These are phyloP conservation scores for Scaptomyza graminum DNA, from an alignment of 1,140 invertebrate species.

Conservation along the genomic window DNA sequence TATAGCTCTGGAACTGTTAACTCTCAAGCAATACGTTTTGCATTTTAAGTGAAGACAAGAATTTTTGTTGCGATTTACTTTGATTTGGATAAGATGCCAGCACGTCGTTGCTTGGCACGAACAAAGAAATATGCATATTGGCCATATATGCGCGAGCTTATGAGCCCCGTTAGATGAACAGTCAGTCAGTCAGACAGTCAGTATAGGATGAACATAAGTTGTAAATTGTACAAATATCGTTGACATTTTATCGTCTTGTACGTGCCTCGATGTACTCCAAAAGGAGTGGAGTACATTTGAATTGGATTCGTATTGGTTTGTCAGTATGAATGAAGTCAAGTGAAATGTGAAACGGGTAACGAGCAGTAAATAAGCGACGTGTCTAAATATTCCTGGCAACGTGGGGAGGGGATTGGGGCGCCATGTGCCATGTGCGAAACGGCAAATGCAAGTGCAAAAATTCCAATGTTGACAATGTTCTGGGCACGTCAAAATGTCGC, in stretches of 20 bases:
- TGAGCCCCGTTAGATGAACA: constrained; percentile 58
- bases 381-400: constrained; percentile 25
- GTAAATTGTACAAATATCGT: constrained; percentile 26
- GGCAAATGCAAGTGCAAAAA: constrained; percentile 46
- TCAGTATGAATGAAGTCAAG: constrained; percentile 33
- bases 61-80: constrained; percentile 7
- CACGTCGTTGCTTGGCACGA: constrained; percentile 35
- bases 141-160: constrained; percentile 34
- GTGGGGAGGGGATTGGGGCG: not conserved
- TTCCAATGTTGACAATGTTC: constrained; percentile 59
- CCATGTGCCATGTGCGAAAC: not conserved
- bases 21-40: constrained; percentile 9
- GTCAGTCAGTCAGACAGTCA: constrained; percentile 5
- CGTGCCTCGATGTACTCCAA: constrained; percentile 34
- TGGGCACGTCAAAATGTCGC: constrained; percentile 61
- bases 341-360: constrained; percentile 32
- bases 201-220: constrained; percentile 27
- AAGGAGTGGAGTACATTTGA: constrained; percentile 12
- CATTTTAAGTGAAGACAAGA: constrained; percentile 31
- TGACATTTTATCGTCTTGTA: constrained; percentile 56
- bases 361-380: constrained; percentile 43
- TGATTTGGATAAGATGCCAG: constrained; percentile 39
- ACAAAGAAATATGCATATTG: constrained; percentile 13
- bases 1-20: constrained; percentile 5
- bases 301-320: constrained; percentile 13